These are phyloP conservation scores for Apodemus agrarius DNA, from an alignment of 2,797 vertebrate genomes.

Conservation along the genomic window DNA sequence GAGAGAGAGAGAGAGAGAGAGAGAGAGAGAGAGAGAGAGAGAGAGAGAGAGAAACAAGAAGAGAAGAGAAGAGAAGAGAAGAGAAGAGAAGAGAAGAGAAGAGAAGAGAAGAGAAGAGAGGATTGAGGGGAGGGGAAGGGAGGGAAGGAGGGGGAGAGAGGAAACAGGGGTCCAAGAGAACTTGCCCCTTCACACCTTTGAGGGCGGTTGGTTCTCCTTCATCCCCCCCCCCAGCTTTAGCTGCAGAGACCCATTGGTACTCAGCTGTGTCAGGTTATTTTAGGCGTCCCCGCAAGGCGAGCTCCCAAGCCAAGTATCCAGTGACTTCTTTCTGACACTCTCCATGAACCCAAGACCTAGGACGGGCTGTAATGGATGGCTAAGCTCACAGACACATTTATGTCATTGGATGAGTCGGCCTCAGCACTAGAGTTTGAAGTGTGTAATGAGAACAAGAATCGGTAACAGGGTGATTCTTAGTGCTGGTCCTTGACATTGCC, in stretches of 20 bases:
- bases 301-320: neutral
- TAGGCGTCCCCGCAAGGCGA: neutral
- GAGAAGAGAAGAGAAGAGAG: too few relatives aligned
- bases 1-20: neutral
- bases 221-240: neutral
- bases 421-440: neutral
- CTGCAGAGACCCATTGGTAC: neutral
- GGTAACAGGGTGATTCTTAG: neutral
- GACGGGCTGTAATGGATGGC: neutral
- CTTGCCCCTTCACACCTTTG: neutral
- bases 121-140: neutral
- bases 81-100: too few relatives aligned
- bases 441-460: neutral
- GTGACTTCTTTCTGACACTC: neutral
- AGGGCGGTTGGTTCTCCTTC: neutral
- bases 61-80: too few relatives aligned
- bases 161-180: neutral
- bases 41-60: neutral
- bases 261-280: neutral
- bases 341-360: neutral
- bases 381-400: too few relatives aligned
- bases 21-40: neutral
- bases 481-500: neutral
- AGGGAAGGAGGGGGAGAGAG: neutral
- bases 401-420: neutral